Conservation (phyloP, 2,888 invertebrate genomes). For the Scrobipalpa atriplicella region DNA sequence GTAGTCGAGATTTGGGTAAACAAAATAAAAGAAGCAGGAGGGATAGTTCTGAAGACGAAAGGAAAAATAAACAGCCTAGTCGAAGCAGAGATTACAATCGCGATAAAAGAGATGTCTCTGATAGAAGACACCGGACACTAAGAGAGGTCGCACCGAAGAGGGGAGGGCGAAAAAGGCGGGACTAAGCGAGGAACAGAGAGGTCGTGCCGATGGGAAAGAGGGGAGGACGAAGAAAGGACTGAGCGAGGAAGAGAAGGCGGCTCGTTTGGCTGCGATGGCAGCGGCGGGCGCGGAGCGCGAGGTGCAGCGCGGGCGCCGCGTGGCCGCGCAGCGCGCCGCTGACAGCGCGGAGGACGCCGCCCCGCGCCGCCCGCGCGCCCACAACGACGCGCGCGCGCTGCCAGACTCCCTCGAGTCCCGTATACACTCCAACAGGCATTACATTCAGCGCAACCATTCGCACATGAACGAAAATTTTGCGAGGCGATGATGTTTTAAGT, state of each 20-base stretch:
- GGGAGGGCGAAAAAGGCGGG: too few relatives aligned
- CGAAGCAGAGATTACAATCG: neutral
- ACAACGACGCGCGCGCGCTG: constrained; percentile 83
- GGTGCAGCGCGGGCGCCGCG: constrained; percentile 84
- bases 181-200: too few relatives aligned
- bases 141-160: neutral
- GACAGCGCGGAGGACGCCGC: constrained; percentile 61
- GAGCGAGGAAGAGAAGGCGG: constrained; percentile 80
- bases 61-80: neutral
- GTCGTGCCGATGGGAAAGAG: constrained; percentile 26
- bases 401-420: constrained; percentile 90
- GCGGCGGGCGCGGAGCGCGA: constrained; percentile 89
- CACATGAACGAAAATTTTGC: constrained; percentile 95
- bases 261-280: constrained; percentile 89
- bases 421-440: constrained; percentile 94
- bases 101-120: neutral
- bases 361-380: constrained; percentile 82
- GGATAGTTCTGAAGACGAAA: neutral
- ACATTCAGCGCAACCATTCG: constrained; percentile 90
- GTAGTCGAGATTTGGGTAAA: constrained; percentile 33
- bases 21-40: constrained; percentile 7
- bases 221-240: constrained; percentile 42
- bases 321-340: constrained; percentile 84
- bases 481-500: constrained; percentile 71
- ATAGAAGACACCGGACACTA: neutral